Evolutionary conservation across 64 coral and sea anemone species (phyloP), one percentile per base, ranked within the genome.

Genomic region (Pocillopora damicornis): DNA sequence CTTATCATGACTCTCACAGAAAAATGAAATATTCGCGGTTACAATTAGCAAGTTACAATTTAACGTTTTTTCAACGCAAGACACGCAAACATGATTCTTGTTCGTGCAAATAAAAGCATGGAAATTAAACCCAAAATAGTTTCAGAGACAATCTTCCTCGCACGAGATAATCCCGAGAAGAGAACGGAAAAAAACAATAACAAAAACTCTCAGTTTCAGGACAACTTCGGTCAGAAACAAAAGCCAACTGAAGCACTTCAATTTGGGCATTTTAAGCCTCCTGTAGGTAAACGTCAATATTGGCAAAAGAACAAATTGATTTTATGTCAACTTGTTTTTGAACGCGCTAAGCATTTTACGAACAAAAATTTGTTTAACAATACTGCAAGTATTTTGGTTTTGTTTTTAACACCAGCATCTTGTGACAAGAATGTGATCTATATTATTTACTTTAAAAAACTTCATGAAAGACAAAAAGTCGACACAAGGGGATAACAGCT

Each of bases 21-120:
- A 81, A 30, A 80, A 34, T 15, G 57, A 16, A n/a, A 80, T 80
- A 62, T 63, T 36, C 59, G 79, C 60, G 79, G 60, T 81, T 63
- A 15, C 3, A 51, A 51, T 51, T 57, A 77, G 9, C 25, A 14
- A 56, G 75, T 20, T 20, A 7, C 16, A 42, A 51, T 10, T 77
- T 9, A 14, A 9, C 57, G 4, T 7, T 15, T 61, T 11, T 4
- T 61, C 63, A 23, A n/a, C 23, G 57, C 23, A 60, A 30, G 13
- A 81, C 79, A 63, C 79, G 30, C 59, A 81, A 63, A 63, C 30
- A 15, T 71, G 20, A 71, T 15, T 25, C 20, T 71, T 23, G 66
- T 71, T 71, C 22, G 22, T 23, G 4, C 67, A 71, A 23, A 71
- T 71, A 71, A 23, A 71, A n/a, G 25, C 67, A n/a, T 10, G 20